phyloP scores from a whole-genome alignment of 2,888 invertebrate genomes.

The Apeira syringaria region DNA sequence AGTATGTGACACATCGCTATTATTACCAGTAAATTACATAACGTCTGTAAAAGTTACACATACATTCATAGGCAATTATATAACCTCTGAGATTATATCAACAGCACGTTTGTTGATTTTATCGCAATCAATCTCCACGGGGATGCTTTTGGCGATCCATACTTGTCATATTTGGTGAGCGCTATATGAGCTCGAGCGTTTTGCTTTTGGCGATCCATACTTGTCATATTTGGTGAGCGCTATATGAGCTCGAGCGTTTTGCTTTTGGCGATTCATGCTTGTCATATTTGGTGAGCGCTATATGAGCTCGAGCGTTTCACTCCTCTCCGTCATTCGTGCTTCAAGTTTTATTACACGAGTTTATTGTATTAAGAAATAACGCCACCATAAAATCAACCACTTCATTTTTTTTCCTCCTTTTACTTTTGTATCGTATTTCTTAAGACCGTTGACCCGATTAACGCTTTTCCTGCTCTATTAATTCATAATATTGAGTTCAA shows the following conservation, averaged over 20 bases:
- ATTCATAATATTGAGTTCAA: too few relatives aligned
- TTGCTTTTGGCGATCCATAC: constrained; percentile 47
- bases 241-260: too few relatives aligned
- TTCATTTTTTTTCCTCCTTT: constrained; percentile 39
- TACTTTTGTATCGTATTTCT: constrained; percentile 32
- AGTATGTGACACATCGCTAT: constrained; percentile 18
- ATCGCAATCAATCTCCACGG: constrained; percentile 57
- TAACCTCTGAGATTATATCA: constrained; percentile 47
- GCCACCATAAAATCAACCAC: constrained; percentile 1
- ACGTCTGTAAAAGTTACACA: constrained; percentile 32
- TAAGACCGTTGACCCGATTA: too few relatives aligned
- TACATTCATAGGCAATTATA: constrained; percentile 30
- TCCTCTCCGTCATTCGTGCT: constrained; percentile 1
- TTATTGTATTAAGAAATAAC: constrained; percentile 12
- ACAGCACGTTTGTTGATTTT: constrained; percentile 55
- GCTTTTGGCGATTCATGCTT: constrained; percentile 47
- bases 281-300: constrained; percentile 38
- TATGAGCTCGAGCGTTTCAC: constrained; percentile 8
- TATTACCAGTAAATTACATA: constrained; percentile 43
- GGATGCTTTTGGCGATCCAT: constrained; percentile 48
- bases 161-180: constrained; percentile 43
- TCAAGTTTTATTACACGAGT: constrained; percentile 1
- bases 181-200: too few relatives aligned
- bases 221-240: constrained; percentile 41
- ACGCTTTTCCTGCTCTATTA: too few relatives aligned